These are phyloP conservation scores for Tursiops truncatus DNA, from an alignment of 2,113 vertebrate genomes.

Conservation along the genomic window DNA sequence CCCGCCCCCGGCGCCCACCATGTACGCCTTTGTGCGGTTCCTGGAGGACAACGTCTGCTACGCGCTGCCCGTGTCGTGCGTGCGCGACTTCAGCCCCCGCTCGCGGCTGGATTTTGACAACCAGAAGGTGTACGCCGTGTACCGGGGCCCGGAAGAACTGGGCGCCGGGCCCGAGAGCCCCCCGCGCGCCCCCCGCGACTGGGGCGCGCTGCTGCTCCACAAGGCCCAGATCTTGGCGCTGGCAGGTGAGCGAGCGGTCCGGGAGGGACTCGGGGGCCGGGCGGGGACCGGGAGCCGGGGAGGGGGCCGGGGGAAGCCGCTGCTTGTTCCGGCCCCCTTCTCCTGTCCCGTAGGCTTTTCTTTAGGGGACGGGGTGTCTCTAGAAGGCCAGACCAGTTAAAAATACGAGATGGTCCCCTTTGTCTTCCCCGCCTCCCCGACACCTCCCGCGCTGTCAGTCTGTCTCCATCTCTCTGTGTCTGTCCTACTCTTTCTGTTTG, in stretches of 20 bases:
- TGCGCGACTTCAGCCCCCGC: conserved; percentile 93
- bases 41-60: conserved; percentile 97
- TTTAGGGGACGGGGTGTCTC: not conserved
- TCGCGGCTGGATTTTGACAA: conserved; percentile 93
- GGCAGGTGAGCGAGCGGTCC: conserved; percentile 90
- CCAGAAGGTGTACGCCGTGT: conserved; percentile 97
- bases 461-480: not conserved
- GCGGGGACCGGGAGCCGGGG: not conserved
- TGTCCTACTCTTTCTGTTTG: conserved; percentile 6
- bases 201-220: conserved; percentile 90
- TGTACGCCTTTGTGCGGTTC: conserved; percentile 98
- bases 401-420: conserved; percentile 63
- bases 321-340: conserved; percentile 20
- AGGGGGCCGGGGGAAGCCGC: not conserved
- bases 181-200: conserved; percentile 80
- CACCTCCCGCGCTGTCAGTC: conserved; percentile 64
- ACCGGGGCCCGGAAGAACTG: conserved; percentile 86
- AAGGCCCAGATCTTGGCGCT: conserved; percentile 97
- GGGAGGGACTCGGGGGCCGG: not conserved
- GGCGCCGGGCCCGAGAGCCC: conserved; percentile 72
- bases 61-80: conserved; percentile 92
- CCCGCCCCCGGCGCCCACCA: conserved; percentile 83
- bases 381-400: conserved; percentile 77
- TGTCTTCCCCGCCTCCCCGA: conserved; percentile 60
- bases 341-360: not conserved